A percentile compares a stretch with the other conserved stretches of the same genome.
Conservation (phyloP, 2,113 vertebrate genomes). For the Lathamus discolor region DNA sequence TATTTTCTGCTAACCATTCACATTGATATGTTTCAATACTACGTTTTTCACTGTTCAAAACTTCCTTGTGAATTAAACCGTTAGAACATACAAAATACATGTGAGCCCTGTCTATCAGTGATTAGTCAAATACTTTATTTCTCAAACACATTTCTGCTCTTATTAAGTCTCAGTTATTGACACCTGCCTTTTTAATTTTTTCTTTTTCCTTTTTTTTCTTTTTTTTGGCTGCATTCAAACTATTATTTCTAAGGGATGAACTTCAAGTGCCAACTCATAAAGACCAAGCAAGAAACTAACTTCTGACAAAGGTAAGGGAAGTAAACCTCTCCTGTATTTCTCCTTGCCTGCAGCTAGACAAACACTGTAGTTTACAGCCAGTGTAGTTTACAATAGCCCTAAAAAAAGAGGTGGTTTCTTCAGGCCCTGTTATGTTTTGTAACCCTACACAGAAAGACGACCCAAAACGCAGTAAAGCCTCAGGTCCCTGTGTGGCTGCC, state of each 20-base stretch:
- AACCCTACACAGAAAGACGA: accelerated
- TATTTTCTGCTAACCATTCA: neutral
- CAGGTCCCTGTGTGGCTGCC: accelerated
- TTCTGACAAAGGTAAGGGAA: neutral
- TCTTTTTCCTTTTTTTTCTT: no score
- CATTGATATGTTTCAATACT: neutral
- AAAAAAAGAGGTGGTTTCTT: neutral
- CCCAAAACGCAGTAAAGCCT: neutral
- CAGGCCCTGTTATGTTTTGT: neutral
- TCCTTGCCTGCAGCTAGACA: neutral
- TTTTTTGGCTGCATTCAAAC: neutral
- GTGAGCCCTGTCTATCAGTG: neutral
- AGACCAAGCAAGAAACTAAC: neutral
- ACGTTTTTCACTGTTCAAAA: neutral
- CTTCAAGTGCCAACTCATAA: neutral
- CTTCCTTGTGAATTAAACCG: neutral
- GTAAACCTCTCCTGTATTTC: neutral
- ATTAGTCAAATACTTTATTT: neutral
- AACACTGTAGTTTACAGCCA: neutral
- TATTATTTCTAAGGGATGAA: neutral
- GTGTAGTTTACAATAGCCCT: neutral
- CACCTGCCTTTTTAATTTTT: neutral
- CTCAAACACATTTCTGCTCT: neutral
- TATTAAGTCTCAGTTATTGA: neutral
- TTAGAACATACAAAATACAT: neutral